Conservation (phyloP, 2,888 invertebrate species). For the Leptopilina myrica region DNA sequence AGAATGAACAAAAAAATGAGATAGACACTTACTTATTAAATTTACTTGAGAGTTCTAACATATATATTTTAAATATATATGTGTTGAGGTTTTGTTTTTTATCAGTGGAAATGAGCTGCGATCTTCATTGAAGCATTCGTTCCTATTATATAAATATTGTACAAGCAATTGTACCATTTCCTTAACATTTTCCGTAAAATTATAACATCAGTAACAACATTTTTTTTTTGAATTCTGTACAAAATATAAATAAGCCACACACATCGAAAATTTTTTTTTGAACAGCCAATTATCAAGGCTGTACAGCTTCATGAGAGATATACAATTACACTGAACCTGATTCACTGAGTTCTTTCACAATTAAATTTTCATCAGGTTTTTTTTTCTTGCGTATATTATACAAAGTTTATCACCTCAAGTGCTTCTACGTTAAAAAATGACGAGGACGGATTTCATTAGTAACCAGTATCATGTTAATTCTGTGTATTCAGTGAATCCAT, state of each 20-base stretch:
- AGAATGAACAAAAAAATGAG: neutral
- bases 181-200: slow-evolving; percentile 47
- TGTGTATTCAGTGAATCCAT: slow-evolving; percentile 77
- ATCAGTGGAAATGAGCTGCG: slow-evolving; percentile 8
- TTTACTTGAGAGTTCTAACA: neutral
- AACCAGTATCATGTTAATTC: slow-evolving; percentile 74
- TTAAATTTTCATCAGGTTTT: slow-evolving; percentile 24
- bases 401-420: slow-evolving; percentile 35
- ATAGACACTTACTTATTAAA: neutral
- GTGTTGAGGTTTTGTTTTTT: neutral
- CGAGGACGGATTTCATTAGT: slow-evolving; percentile 18
- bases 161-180: slow-evolving; percentile 27
- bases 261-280: slow-evolving; percentile 8
- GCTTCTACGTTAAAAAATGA: slow-evolving; percentile 34
- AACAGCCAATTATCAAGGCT: slow-evolving; percentile 12
- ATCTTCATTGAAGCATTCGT: slow-evolving; percentile 20
- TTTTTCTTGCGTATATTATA: slow-evolving; percentile 9
- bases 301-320: neutral
- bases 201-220: slow-evolving; percentile 50
- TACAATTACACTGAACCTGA: neutral
- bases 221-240: slow-evolving; percentile 49
- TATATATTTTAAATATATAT: neutral
- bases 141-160: slow-evolving; percentile 35
- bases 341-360: slow-evolving; percentile 13
- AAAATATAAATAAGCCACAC: slow-evolving; percentile 53